These are phyloP conservation scores for Linnaemya vulpina DNA, from an alignment of 2,888 invertebrate genomes.

Conservation along the genomic window DNA sequence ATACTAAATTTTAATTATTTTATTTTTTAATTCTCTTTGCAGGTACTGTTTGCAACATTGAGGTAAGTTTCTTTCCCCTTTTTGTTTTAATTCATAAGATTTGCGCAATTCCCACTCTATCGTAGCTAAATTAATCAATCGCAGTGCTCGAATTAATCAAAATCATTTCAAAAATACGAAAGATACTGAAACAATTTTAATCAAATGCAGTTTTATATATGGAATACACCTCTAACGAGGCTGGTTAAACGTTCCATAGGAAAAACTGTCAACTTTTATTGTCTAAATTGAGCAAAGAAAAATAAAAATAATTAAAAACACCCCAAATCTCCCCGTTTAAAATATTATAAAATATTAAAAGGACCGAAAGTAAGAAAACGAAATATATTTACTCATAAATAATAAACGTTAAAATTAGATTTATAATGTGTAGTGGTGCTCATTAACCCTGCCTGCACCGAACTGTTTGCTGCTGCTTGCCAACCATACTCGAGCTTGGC, in stretches of 20 bases:
- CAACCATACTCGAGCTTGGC: background rate
- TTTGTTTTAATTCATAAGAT: too few species aligned
- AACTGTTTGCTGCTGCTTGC: background rate
- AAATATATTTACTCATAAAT: conserved; percentile 66
- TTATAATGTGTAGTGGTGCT: conserved; percentile 68
- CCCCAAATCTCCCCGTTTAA: conserved; percentile 50
- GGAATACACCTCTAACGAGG: conserved; percentile 58
- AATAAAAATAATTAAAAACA: conserved; percentile 53
- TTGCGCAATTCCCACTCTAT: too few species aligned
- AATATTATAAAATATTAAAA: conserved; percentile 34
- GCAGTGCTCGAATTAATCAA: background rate
- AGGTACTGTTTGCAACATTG: too few species aligned
- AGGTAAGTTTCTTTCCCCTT: too few species aligned
- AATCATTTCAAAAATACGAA: background rate
- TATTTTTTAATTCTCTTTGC: too few species aligned
- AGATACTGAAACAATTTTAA: conserved; percentile 11
- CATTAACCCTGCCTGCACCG: conserved; percentile 67
- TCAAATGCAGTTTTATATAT: conserved; percentile 31
- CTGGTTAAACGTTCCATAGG: conserved; percentile 64
- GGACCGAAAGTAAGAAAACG: conserved; percentile 31
- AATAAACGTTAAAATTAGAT: conserved; percentile 71
- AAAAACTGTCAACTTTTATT: conserved; percentile 64
- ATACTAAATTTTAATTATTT: too few species aligned
- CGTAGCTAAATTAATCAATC: too few species aligned
- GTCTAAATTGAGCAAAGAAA: conserved; percentile 7